Evolutionary conservation across 2,888 invertebrate species (phyloP).

Genomic region (Rotaria socialis): DNA sequence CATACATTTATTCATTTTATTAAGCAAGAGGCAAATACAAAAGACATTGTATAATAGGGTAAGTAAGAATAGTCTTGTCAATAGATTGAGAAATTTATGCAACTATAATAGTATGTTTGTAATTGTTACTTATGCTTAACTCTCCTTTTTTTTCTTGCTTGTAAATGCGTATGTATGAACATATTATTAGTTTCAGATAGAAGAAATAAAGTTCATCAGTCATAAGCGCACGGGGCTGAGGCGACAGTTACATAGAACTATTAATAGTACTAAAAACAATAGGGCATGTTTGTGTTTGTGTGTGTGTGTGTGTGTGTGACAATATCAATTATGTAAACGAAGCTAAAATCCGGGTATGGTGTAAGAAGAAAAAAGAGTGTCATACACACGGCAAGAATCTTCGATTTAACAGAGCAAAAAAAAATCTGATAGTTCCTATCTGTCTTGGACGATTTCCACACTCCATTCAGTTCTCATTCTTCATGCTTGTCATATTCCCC

Average conservation of each 20-base stretch:
- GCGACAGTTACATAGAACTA: background rate
- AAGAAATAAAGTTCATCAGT: background rate
- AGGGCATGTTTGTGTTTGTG: background rate
- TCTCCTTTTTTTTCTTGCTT: background rate
- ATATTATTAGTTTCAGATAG: background rate
- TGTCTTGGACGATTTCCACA: background rate
- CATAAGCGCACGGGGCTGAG: background rate
- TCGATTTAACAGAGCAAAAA: background rate
- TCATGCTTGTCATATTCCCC: background rate
- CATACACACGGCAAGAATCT: background rate
- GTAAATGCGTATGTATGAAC: background rate
- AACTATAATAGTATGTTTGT: background rate
- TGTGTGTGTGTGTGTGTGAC: slow-evolving; percentile 11
- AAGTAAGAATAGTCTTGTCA: slow-evolving; percentile 6
- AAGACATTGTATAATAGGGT: background rate
- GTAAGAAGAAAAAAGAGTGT: background rate
- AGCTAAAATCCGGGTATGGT: slow-evolving; percentile 5
- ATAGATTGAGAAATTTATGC: background rate
- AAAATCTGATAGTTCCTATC: background rate
- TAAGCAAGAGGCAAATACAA: background rate
- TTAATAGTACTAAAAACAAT: slow-evolving; percentile 2
- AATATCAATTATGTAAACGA: slow-evolving; percentile 17
- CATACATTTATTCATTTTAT: background rate
- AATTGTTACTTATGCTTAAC: background rate
- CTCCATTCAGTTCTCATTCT: background rate